Evolutionary conservation across 2,113 vertebrate genomes (phyloP).

Genomic region (Rhynchopsitta pachyrhyncha): DNA sequence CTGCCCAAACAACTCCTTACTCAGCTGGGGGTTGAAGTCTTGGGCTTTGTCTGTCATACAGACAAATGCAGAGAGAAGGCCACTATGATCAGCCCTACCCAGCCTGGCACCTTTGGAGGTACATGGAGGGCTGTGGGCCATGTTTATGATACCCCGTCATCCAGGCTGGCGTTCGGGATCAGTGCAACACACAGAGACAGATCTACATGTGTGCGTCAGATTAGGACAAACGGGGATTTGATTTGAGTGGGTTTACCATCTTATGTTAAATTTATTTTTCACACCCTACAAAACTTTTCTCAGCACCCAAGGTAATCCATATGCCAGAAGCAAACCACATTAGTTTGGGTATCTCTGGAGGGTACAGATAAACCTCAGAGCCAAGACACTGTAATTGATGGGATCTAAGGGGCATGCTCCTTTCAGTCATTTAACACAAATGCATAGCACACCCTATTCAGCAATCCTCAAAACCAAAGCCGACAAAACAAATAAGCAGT

Average conservation of each 20-base stretch:
- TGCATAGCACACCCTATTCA: neutral
- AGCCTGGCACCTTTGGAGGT: neutral
- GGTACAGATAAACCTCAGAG: neutral
- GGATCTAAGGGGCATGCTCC: neutral
- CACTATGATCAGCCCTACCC: neutral
- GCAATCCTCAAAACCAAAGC: neutral
- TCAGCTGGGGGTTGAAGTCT: neutral
- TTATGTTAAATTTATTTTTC: neutral
- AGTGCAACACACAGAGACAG: neutral
- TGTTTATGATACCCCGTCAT: neutral
- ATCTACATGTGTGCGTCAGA: neutral
- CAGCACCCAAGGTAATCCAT: neutral
- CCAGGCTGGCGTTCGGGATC: neutral
- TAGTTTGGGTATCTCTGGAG: neutral
- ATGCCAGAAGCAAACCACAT: neutral
- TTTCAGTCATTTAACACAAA: neutral
- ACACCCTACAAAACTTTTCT: neutral
- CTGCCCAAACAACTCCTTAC: neutral
- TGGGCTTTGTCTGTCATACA: neutral
- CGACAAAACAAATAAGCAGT: neutral
- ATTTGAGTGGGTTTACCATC: neutral
- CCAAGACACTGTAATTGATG: neutral
- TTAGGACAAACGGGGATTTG: neutral
- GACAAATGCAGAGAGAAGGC: neutral
- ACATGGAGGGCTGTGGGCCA: neutral